Conservation (phyloP, 1,140 invertebrate species). For the Varroa destructor region DNA sequence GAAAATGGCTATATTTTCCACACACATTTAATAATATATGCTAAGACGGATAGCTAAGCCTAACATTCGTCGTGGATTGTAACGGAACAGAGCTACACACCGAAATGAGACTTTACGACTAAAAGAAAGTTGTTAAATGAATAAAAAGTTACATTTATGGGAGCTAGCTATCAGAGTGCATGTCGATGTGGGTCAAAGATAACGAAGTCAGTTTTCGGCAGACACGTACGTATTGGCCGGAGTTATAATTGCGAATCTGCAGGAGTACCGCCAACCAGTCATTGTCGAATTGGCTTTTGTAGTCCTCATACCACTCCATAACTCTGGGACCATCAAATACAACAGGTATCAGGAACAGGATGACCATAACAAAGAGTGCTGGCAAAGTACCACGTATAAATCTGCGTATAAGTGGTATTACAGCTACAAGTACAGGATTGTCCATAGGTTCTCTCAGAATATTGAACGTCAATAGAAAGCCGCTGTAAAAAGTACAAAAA, state of each 20-base stretch:
- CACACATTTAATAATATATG: too few species aligned
- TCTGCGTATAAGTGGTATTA: not conserved
- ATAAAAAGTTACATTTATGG: too few species aligned
- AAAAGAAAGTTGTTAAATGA: too few species aligned
- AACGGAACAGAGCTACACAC: too few species aligned
- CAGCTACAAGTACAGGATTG: not conserved
- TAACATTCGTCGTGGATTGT: too few species aligned
- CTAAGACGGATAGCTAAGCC: too few species aligned
- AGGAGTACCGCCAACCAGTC: slow-evolving; percentile 4
- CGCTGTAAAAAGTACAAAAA: slow-evolving; percentile 1
- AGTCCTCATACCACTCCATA: not conserved
- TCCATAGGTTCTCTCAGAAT: not conserved
- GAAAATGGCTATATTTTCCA: too few species aligned
- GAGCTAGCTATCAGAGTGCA: too few species aligned
- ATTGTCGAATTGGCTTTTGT: slow-evolving; percentile 6
- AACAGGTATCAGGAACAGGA: slow-evolving; percentile 3
- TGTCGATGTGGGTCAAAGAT: too few species aligned
- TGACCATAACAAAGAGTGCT: slow-evolving; percentile 8
- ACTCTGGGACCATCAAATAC: slow-evolving; percentile 10
- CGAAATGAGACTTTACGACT: too few species aligned
- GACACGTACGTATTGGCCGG: too few species aligned
- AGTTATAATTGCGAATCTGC: slow-evolving; percentile 1
- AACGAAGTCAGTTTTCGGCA: too few species aligned
- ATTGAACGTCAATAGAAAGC: slow-evolving; percentile 7
- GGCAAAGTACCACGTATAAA: slow-evolving; percentile 7